These are phyloP conservation scores for Circus cinereus DNA, from an alignment of 2,797 vertebrate species.

Conservation along the genomic window DNA sequence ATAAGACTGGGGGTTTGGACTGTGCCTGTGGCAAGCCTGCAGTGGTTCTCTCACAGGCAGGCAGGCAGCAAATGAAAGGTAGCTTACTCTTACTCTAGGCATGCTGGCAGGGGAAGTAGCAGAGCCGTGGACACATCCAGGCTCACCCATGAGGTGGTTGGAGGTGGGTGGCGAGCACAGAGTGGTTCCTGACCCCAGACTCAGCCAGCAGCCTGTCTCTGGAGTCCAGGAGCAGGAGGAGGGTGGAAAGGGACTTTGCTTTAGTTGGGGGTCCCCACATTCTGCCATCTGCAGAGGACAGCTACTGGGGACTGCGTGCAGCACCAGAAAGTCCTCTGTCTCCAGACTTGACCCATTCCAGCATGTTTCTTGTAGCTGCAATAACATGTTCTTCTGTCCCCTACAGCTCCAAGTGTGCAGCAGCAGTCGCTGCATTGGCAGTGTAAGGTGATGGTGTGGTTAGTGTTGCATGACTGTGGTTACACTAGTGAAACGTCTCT, in stretches of 20 bases:
- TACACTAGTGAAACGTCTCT: not conserved
- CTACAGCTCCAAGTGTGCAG: not conserved
- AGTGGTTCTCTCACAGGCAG: not conserved
- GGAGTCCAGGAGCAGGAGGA: not conserved
- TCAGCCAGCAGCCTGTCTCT: not conserved
- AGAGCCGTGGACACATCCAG: not conserved
- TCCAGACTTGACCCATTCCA: not conserved
- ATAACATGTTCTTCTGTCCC: not conserved
- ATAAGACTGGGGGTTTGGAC: not conserved
- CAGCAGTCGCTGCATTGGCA: not conserved
- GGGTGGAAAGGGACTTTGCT: not conserved
- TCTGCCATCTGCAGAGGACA: not conserved
- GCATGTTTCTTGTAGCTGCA: not conserved
- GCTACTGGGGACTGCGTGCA: not conserved
- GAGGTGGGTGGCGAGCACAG: not conserved
- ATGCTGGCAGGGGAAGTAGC: not conserved
- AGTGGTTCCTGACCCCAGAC: not conserved
- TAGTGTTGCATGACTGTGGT: not conserved
- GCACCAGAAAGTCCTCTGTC: not conserved
- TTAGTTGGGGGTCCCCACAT: not conserved
- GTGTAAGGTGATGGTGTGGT: not conserved
- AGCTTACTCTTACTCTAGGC: not conserved
- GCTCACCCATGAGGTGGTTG: rapidly evolving
- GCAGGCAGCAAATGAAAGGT: not conserved
- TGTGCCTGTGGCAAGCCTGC: not conserved